Evolutionary conservation across 2,797 vertebrate genomes (phyloP).

Genomic region (Poecilia picta): DNA sequence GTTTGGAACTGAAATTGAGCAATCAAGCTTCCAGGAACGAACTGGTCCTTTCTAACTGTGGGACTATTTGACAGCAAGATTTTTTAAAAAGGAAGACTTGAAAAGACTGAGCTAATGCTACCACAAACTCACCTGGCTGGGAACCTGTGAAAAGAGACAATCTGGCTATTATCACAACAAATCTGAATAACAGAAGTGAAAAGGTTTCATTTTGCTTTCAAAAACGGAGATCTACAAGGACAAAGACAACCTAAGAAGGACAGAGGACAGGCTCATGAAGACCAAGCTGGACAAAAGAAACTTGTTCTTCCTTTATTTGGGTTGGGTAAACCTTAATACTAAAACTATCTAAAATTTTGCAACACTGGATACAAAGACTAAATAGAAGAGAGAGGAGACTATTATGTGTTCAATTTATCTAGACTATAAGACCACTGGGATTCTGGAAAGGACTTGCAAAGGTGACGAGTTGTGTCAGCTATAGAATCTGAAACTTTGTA

Average conservation of each 20-base stretch:
- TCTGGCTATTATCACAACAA: not conserved
- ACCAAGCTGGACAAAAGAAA: conserved; percentile 6
- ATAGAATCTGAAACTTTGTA: conserved; percentile 7
- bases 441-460: not conserved
- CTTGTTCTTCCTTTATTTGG: not conserved
- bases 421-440: not conserved
- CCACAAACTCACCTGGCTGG: not conserved
- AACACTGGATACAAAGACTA: conserved; percentile 2
- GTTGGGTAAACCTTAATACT: conserved; percentile 2
- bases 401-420: not conserved
- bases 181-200: conserved; percentile 14
- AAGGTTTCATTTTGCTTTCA: conserved; percentile 7
- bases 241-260: not conserved
- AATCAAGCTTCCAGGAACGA: not conserved
- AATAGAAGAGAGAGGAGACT: conserved; percentile 1
- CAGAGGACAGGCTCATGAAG: conserved; percentile 16
- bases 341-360: conserved; percentile 2
- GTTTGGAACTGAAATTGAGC: conserved; percentile 9
- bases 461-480: not conserved
- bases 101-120: not conserved
- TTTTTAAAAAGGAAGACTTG: conserved; percentile 13
- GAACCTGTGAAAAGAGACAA: not conserved
- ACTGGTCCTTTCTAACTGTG: not conserved
- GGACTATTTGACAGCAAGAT: not conserved
- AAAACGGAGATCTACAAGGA: conserved; percentile 1